phyloP scores from a whole-genome alignment of 2,797 vertebrate genomes.

The Chromis chromis region DNA sequence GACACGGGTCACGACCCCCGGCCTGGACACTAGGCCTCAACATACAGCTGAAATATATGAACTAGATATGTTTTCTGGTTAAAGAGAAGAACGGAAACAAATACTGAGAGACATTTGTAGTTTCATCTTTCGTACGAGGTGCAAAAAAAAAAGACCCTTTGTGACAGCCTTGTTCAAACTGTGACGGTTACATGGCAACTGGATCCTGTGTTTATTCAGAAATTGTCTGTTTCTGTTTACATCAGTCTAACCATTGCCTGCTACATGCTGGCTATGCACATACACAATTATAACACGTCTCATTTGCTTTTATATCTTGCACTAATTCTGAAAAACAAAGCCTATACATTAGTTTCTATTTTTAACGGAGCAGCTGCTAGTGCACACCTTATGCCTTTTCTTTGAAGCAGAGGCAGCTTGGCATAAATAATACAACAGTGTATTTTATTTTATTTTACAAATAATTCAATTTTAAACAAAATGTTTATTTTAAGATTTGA shows the following conservation, averaged over 20 bases:
- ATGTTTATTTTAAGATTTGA: slow-evolving; percentile 41
- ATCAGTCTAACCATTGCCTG: slow-evolving; percentile 42
- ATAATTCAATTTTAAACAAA: slow-evolving; percentile 29
- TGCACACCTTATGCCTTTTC: slow-evolving; percentile 54
- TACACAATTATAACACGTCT: slow-evolving; percentile 16
- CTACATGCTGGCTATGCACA: slow-evolving; percentile 37
- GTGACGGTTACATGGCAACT: slow-evolving; percentile 59
- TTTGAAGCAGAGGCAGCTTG: slow-evolving; percentile 42
- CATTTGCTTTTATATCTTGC: slow-evolving; percentile 61
- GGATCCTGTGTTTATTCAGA: slow-evolving; percentile 54
- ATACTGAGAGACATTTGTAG: slow-evolving; percentile 13
- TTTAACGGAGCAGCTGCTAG: slow-evolving; percentile 50
- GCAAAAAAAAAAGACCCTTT: slow-evolving; percentile 45
- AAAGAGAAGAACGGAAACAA: slow-evolving; percentile 29
- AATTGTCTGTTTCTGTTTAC: slow-evolving; percentile 46
- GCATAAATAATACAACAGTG: slow-evolving; percentile 36
- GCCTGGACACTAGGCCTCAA: slow-evolving; percentile 88
- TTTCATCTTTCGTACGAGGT: slow-evolving; percentile 35
- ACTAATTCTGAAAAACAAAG: slow-evolving; percentile 60
- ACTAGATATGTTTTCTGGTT: slow-evolving; percentile 35
- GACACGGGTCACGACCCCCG: slow-evolving; percentile 84
- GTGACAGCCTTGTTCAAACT: slow-evolving; percentile 57
- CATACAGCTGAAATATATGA: slow-evolving; percentile 46
- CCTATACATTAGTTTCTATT: slow-evolving; percentile 45
- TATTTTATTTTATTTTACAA: slow-evolving; percentile 64